Percentiles rank a stretch among this genome's conserved stretches.
These are phyloP conservation scores for Drosophila insularis DNA, from an alignment of 1,140 invertebrate species.

Conservation along the genomic window DNA sequence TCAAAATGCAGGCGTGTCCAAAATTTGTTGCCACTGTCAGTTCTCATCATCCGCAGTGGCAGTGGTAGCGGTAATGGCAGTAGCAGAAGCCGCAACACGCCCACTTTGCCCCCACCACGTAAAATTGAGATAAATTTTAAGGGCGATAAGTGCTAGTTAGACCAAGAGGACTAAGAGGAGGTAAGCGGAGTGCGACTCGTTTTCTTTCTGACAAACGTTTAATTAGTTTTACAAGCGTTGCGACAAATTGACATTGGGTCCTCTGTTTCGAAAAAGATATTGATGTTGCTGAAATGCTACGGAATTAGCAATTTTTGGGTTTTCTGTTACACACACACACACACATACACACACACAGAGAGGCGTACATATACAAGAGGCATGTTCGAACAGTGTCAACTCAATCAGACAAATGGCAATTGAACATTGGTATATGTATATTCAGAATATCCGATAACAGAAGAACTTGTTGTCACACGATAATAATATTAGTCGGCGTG, in stretches of 20 bases:
- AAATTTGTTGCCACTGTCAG: slow-evolving; percentile 49
- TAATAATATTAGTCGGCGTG: slow-evolving; percentile 23
- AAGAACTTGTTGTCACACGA: slow-evolving; percentile 11
- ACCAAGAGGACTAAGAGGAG: slow-evolving; percentile 6
- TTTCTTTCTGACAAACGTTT: slow-evolving; percentile 46
- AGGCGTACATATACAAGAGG: neutral
- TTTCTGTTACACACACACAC: slow-evolving; percentile 4
- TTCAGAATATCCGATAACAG: slow-evolving; percentile 6
- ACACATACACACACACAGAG: neutral
- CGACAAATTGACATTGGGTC: slow-evolving; percentile 44
- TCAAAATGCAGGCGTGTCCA: slow-evolving; percentile 60
- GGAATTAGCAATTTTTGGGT: slow-evolving; percentile 46
- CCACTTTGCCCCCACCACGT: slow-evolving; percentile 2
- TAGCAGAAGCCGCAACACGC: neutral
- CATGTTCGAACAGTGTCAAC: slow-evolving; percentile 5
- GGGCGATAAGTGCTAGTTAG: slow-evolving; percentile 37
- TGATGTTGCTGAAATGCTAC: slow-evolving; percentile 20
- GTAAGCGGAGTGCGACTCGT: neutral
- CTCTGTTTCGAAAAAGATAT: slow-evolving; percentile 33
- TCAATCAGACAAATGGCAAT: slow-evolving; percentile 10
- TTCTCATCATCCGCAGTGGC: slow-evolving; percentile 36
- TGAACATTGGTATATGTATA: neutral
- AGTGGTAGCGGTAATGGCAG: neutral
- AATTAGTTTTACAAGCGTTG: slow-evolving; percentile 61
- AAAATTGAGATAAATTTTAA: slow-evolving; percentile 42